phyloP scores from a whole-genome alignment of 2,888 invertebrate genomes.

The Dioctria rufipes region DNA sequence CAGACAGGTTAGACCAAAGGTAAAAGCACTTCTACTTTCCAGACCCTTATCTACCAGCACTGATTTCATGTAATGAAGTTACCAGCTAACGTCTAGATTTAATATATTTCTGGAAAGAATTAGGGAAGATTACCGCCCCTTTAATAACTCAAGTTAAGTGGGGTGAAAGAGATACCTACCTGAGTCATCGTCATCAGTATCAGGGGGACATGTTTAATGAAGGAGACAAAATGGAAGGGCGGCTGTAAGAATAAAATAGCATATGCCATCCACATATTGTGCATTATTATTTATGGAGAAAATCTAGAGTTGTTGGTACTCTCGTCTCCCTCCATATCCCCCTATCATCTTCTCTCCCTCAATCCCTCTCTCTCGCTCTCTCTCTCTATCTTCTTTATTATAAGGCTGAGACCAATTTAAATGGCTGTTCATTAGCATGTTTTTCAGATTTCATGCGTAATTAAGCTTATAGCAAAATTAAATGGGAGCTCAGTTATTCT shows the following conservation, averaged over 20 bases:
- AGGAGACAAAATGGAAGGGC: neutral
- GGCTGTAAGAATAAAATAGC: neutral
- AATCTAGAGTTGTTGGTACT: neutral
- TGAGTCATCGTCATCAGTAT: neutral
- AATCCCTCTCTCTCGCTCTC: no score
- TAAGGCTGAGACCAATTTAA: neutral
- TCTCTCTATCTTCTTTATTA: no score
- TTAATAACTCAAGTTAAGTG: neutral
- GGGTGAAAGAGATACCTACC: neutral
- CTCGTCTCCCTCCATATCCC: no score
- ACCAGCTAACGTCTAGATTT: constrained; percentile 3
- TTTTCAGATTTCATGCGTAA: constrained; percentile 39
- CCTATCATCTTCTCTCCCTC: no score
- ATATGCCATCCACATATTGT: constrained; percentile 21
- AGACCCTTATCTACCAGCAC: constrained; percentile 4
- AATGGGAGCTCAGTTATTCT: constrained; percentile 1
- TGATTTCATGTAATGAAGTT: neutral
- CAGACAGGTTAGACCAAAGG: constrained; percentile 1
- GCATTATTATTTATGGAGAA: constrained; percentile 18
- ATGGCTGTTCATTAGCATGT: constrained; percentile 42
- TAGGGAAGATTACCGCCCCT: neutral
- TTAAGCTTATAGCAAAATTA: constrained; percentile 32
- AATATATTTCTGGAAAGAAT: neutral
- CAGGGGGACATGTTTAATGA: no score
- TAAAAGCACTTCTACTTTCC: neutral